A percentile compares a stretch with the other conserved stretches of the same genome.
Evolutionary conservation across 2,888 invertebrate species (phyloP).

Genomic region (Eupithecia centaureata): DNA sequence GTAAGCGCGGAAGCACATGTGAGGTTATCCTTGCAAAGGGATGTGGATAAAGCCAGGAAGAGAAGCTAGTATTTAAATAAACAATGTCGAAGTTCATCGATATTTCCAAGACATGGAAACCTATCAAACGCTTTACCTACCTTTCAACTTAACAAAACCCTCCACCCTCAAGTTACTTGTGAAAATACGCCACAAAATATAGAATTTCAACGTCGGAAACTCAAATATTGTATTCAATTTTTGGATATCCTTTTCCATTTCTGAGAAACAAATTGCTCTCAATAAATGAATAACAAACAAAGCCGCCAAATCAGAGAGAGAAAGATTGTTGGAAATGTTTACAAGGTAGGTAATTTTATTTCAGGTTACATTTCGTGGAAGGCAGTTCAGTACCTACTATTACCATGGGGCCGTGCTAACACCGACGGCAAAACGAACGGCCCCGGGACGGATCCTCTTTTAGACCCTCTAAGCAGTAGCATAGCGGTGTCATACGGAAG

Average conservation of each 20-base stretch:
- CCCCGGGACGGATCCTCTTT: too few species aligned
- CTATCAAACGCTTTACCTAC: not conserved
- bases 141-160: not conserved
- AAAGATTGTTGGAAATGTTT: not conserved
- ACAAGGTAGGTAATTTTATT: not conserved
- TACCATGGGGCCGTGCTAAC: too few species aligned
- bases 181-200: conserved; percentile 9
- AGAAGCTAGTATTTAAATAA: not conserved
- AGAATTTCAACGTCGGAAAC: conserved; percentile 7
- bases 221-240: conserved; percentile 11
- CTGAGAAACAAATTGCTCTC: not conserved
- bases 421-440: too few species aligned
- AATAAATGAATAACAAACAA: conserved; percentile 7
- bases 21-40: too few species aligned
- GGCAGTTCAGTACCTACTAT: not conserved
- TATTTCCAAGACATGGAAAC: not conserved
- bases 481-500: too few species aligned
- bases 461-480: too few species aligned
- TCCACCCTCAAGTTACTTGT: conserved; percentile 6
- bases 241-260: conserved; percentile 3
- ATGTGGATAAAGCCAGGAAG: not conserved
- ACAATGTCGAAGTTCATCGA: not conserved
- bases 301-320: not conserved
- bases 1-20: too few species aligned
- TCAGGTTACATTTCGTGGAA: not conserved